phyloP scores from a whole-genome alignment of 2,888 invertebrate genomes.

The Drosophila mimica region DNA sequence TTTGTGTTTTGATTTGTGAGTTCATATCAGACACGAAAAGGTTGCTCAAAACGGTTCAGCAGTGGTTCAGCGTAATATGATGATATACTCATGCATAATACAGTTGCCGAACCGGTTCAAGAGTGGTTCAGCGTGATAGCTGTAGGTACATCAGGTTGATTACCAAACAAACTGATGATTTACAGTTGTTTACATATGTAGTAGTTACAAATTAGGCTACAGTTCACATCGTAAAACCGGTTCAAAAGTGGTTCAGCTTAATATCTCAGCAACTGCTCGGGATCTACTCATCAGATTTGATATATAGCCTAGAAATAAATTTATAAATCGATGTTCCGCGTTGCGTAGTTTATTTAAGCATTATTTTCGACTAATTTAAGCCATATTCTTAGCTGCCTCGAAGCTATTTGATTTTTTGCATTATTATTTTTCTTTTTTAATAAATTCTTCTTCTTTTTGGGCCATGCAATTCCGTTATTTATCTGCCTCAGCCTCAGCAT shows the following conservation, averaged over 20 bases:
- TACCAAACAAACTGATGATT: neutral
- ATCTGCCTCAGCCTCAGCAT: conserved; percentile 10
- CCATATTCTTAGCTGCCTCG: neutral
- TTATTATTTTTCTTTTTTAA: neutral
- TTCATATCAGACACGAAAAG: neutral
- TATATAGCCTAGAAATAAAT: neutral
- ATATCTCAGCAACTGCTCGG: neutral
- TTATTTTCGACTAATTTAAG: neutral
- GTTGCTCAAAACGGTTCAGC: neutral
- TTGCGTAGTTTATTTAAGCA: neutral
- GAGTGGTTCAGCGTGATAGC: neutral
- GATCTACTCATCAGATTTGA: neutral
- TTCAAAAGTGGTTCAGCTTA: neutral
- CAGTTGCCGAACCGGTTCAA: neutral
- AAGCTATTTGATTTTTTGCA: conserved; percentile 8
- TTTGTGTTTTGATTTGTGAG: neutral
- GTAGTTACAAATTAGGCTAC: neutral
- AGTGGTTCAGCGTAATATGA: neutral
- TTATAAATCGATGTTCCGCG: neutral
- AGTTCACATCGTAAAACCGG: neutral
- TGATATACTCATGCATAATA: neutral
- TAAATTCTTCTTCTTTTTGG: neutral
- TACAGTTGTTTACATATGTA: neutral
- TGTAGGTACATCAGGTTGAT: too few species aligned
- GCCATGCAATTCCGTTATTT: conserved; percentile 24